Conservation (phyloP, 2,113 vertebrate species). For the Crotalus viridis region DNA sequence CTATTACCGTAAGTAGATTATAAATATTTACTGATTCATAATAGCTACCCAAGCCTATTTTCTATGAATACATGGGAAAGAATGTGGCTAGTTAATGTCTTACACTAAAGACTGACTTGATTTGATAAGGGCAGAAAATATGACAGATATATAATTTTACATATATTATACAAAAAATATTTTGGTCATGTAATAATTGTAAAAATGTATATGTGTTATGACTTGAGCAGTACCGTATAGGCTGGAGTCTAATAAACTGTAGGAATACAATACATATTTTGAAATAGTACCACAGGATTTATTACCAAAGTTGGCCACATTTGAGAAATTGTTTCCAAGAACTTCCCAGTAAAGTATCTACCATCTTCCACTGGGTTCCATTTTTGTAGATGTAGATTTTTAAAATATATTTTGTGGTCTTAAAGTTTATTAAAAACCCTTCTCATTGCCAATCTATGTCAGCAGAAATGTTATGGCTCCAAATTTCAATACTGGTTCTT, state of each 20-base stretch:
- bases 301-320: slow-evolving; percentile 33
- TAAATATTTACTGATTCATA: not conserved
- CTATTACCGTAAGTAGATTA: slow-evolving; percentile 5
- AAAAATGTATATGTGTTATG: not conserved
- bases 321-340: slow-evolving; percentile 47
- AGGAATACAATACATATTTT: slow-evolving; percentile 16
- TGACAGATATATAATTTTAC: not conserved
- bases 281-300: slow-evolving; percentile 1
- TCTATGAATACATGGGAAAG: slow-evolving; percentile 13
- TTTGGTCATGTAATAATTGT: not conserved
- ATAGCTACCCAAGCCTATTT: not conserved
- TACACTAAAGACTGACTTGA: not conserved
- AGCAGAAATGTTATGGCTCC: slow-evolving; percentile 62
- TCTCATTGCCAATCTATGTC: slow-evolving; percentile 62
- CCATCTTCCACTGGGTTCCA: slow-evolving; percentile 47
- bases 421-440: slow-evolving; percentile 66
- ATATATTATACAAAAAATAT: not conserved
- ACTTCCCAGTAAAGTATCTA: slow-evolving; percentile 51
- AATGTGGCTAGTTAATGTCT: not conserved
- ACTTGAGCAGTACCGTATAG: not conserved
- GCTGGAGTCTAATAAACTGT: not conserved
- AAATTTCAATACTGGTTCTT: slow-evolving; percentile 56
- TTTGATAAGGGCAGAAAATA: not conserved
- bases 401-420: slow-evolving; percentile 60
- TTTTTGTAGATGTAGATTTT: slow-evolving; percentile 59